Base-by-base conservation (phyloP, 2,888 invertebrate genomes). In the Drosophila kuntzei region DNA sequence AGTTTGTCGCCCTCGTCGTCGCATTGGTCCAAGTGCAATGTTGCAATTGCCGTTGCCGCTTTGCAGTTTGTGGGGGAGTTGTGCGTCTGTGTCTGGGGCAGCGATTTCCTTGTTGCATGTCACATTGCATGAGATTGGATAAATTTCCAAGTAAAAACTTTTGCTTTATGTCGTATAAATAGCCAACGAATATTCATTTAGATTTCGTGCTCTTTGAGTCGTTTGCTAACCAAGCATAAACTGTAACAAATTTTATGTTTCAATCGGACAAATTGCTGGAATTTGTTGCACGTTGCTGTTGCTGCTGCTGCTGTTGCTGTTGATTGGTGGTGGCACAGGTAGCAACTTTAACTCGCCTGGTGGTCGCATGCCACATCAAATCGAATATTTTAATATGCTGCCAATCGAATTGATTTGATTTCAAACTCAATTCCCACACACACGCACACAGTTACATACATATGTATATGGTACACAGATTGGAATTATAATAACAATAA, bases 351-450 rank as follows among this genome's bases (percentile, higher is more conserved):
- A 22, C 83, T 73, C 81, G 67, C 79, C 63, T 78, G 86, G 86
- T 84, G 83, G 84, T 84, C 85, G 59, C 3, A 49, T 57, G 69
- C 71, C 74, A 74, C 67, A 74, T 64, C 74, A 74, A 84, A 84
- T 81, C 79, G 73, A 85, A 85, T 84, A 84, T 85, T 84, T 83
- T 84, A 85, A 82, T 86, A 76, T 80, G 80, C 84, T 83, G 86
- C 87, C 84, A 80, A 80, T 75, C 85, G 87, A 85, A 85, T 85
- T 79, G 87, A 87, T 87, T 85, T 66, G 58, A 53, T 50, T 62
- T 71, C 63, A 20, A 71, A 22, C 53, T 64, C 49, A 41, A 64
- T 72, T 72, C 73, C 53, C 73, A 73, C 55, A 34, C 60, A 65
- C 50, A 53, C 66, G 49, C 50, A 37, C 16, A 27, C 49, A 49